Conservation (phyloP, 2,888 invertebrate species). For the Ditula angustiorana region DNA sequence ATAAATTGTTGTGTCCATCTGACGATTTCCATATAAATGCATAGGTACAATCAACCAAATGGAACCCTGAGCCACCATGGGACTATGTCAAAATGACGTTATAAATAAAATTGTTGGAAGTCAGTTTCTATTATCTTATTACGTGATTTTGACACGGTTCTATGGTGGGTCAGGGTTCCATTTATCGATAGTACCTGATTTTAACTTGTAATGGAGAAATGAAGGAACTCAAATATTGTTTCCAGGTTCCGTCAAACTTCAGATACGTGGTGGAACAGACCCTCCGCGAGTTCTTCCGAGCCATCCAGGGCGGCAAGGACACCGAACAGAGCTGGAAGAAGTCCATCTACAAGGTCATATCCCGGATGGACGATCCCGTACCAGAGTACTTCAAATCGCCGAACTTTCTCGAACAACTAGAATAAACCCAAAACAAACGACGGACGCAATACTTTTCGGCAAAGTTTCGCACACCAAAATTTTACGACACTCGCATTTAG, state of each 20-base stretch:
- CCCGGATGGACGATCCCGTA: constrained; percentile 98
- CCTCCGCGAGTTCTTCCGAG: constrained; percentile 99
- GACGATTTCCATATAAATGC: too few relatives aligned
- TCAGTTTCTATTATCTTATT: too few relatives aligned
- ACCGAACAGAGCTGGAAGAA: constrained; percentile 99
- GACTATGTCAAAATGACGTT: too few relatives aligned
- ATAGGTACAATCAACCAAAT: too few relatives aligned
- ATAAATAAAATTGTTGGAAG: too few relatives aligned
- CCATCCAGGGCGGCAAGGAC: constrained; percentile 98
- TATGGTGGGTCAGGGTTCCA: too few relatives aligned
- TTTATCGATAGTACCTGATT: too few relatives aligned
- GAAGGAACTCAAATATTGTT: too few relatives aligned
- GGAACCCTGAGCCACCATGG: too few relatives aligned
- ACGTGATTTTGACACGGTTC: too few relatives aligned
- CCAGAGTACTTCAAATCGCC: constrained; percentile 99
- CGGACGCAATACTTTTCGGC: constrained; percentile 61
- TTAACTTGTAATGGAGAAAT: too few relatives aligned
- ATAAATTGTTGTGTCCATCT: too few relatives aligned
- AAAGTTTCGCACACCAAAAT: constrained; percentile 85
- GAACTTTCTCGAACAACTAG: constrained; percentile 99
- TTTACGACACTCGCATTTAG: constrained; percentile 89
- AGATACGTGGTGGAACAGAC: constrained; percentile 99
- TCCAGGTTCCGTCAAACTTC: constrained; percentile 98
- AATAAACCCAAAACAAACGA: constrained; percentile 84
- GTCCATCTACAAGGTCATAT: constrained; percentile 99